These are phyloP conservation scores for Poeciliopsis prolifica DNA, from an alignment of 2,113 vertebrate genomes.

Conservation along the genomic window DNA sequence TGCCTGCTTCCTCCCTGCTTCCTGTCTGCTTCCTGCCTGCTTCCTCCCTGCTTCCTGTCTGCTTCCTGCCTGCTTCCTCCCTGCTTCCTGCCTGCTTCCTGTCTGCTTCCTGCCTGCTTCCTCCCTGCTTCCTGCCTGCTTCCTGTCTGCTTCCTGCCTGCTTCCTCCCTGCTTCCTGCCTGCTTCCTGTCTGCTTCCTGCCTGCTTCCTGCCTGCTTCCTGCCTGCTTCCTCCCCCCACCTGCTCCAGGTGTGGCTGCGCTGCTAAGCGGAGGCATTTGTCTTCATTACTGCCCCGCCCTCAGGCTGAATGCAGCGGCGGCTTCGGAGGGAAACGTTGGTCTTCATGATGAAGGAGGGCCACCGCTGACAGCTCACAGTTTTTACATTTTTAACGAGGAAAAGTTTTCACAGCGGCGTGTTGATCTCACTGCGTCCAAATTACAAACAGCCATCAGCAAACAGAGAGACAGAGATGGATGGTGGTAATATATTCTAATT, in stretches of 20 bases:
- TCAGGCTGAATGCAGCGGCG: conserved; percentile 31
- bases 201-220: too few species aligned
- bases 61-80: too few species aligned
- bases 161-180: too few species aligned
- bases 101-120: too few species aligned
- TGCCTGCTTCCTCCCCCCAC: background rate
- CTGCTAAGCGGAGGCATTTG: conserved; percentile 59
- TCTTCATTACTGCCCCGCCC: conserved; percentile 68
- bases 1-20: too few species aligned
- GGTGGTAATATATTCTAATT: too few species aligned
- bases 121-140: too few species aligned
- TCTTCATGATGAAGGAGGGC: conserved; percentile 28
- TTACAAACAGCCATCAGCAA: background rate
- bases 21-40: too few species aligned
- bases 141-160: too few species aligned
- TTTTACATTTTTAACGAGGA: conserved; percentile 3
- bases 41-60: too few species aligned
- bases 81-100: too few species aligned
- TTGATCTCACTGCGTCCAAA: background rate
- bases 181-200: too few species aligned
- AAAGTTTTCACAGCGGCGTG: background rate
- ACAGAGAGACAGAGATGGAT: background rate
- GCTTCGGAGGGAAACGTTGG: conserved; percentile 17
- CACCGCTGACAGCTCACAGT: conserved; percentile 21
- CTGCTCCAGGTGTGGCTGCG: conserved; percentile 44